Conservation (phyloP, 1,140 invertebrate species). For the Penaeus japonicus region DNA sequence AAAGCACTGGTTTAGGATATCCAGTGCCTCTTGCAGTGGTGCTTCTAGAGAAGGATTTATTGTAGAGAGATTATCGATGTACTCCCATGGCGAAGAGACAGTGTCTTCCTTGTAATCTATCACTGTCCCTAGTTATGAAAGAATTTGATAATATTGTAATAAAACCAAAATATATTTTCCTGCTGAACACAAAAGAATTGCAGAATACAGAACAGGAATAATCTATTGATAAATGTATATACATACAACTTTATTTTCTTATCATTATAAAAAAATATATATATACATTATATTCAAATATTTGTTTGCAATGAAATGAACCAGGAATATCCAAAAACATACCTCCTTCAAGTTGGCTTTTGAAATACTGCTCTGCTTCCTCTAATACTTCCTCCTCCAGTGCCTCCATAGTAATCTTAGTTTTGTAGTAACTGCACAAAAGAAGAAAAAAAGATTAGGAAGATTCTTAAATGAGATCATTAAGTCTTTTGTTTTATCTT, state of each 20-base stretch:
- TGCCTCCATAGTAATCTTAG: constrained; percentile 68
- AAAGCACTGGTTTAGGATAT: constrained; percentile 31
- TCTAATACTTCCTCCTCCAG: constrained; percentile 60
- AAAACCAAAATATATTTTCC: neutral
- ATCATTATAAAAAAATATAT: too few relatives aligned
- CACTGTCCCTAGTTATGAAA: neutral
- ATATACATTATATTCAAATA: too few relatives aligned
- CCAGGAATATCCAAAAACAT: neutral
- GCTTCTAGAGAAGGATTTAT: neutral
- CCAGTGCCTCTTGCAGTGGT: constrained; percentile 21
- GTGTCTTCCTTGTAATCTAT: constrained; percentile 47
- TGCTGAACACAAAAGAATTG: neutral
- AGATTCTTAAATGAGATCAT: neutral
- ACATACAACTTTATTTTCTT: neutral
- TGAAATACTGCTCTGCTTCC: constrained; percentile 63
- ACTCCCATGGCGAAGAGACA: constrained; percentile 34
- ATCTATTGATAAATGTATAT: neutral
- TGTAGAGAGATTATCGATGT: constrained; percentile 18
- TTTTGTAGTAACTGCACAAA: constrained; percentile 61
- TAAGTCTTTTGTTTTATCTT: neutral
- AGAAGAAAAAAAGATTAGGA: neutral
- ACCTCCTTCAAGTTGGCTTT: constrained; percentile 45
- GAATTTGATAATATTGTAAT: neutral
- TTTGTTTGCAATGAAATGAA: too few relatives aligned
- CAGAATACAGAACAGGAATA: neutral